Conservation (phyloP, 2,888 invertebrate genomes). For the Drosophila monieri region DNA sequence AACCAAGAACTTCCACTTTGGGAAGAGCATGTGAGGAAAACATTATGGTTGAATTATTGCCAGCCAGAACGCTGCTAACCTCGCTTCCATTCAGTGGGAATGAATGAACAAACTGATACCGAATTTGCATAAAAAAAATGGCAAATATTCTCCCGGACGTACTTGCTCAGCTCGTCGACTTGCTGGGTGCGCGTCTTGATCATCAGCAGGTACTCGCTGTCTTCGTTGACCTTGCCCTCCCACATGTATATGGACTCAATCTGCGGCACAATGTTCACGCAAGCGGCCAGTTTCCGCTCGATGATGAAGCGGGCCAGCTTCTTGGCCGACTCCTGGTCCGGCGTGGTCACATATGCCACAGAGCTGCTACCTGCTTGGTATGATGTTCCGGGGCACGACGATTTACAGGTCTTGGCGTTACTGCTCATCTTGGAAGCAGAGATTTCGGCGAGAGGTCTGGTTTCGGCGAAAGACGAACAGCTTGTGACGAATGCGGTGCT, state of each 20-base stretch:
- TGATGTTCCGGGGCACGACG: not conserved
- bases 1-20: not conserved
- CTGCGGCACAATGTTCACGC: slow-evolving; percentile 96
- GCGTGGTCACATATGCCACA: slow-evolving; percentile 95
- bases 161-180: slow-evolving; percentile 91
- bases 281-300: slow-evolving; percentile 93
- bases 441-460: not conserved
- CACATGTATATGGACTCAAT: slow-evolving; percentile 96
- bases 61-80: not conserved
- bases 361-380: slow-evolving; percentile 87
- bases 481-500: slow-evolving; percentile 5
- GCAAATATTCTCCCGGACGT: slow-evolving; percentile 88
- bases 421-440: slow-evolving; percentile 6
- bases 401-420: slow-evolving; percentile 4
- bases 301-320: slow-evolving; percentile 92
- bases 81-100: not conserved
- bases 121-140: not conserved
- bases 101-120: not conserved
- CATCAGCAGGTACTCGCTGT: slow-evolving; percentile 89
- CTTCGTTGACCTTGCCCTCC: slow-evolving; percentile 95
- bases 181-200: slow-evolving; percentile 93
- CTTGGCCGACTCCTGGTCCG: slow-evolving; percentile 91
- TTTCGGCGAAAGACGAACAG: not conserved
- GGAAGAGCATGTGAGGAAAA: not conserved
- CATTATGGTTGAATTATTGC: not conserved